Percentiles rank a stretch among this genome's conserved stretches.
These are phyloP conservation scores for Drosophila nr. perissopoda DNA, from an alignment of 2,888 invertebrate genomes.

Conservation along the genomic window DNA sequence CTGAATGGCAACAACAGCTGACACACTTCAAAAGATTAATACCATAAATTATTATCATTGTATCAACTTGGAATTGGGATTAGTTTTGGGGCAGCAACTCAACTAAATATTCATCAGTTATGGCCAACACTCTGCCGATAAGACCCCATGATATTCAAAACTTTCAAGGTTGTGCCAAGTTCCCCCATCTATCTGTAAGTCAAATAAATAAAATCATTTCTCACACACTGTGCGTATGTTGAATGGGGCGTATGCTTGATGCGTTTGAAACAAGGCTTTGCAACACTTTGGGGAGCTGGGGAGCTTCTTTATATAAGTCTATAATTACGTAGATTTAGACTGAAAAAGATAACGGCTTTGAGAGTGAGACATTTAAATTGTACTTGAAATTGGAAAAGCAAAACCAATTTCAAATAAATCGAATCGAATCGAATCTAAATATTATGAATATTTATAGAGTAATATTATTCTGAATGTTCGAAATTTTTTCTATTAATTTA, in stretches of 20 bases:
- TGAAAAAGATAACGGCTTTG: neutral
- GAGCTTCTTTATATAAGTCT: neutral
- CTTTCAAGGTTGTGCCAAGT: neutral
- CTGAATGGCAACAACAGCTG: constrained; percentile 4
- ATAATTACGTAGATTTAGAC: neutral
- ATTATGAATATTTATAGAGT: neutral
- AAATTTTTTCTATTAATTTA: neutral
- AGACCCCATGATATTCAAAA: neutral
- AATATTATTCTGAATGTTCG: neutral
- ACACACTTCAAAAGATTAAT: constrained; percentile 15
- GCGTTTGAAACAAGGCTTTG: constrained; percentile 3
- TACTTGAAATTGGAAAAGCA: constrained; percentile 11
- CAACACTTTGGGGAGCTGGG: constrained; percentile 3
- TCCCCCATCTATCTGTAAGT: no score
- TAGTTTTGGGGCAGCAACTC: neutral
- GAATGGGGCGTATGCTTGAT: constrained; percentile 7
- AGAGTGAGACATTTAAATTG: neutral
- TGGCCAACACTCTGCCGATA: neutral
- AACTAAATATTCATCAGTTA: neutral
- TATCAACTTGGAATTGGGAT: neutral
- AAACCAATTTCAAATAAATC: constrained; percentile 2
- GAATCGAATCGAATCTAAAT: neutral
- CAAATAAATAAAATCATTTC: neutral
- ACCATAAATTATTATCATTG: constrained; percentile 7
- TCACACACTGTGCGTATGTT: constrained; percentile 34